Conservation (phyloP, 2,797 vertebrate species). For the Bovichtus diacanthus region DNA sequence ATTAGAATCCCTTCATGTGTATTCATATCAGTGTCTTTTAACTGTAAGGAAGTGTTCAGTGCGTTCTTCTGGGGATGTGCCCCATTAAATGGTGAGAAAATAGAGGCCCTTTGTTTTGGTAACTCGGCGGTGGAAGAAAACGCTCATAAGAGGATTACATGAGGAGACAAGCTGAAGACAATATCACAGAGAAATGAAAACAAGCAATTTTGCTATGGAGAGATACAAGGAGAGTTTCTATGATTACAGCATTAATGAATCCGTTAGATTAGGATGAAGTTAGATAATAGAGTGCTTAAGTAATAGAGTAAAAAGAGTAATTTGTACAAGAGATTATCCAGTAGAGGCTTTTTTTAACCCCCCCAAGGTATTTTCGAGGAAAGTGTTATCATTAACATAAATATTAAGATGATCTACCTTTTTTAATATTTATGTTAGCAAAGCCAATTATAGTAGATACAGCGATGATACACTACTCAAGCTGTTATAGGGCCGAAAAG, state of each 20-base stretch:
- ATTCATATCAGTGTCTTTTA: conserved; percentile 33
- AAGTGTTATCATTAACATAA: conserved; percentile 10
- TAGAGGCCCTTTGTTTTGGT: conserved; percentile 48
- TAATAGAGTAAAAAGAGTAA: neutral
- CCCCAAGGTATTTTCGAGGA: neutral
- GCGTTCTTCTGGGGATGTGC: conserved; percentile 41
- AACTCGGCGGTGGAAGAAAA: conserved; percentile 31
- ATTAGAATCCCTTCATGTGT: conserved; percentile 21
- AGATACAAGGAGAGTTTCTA: conserved; percentile 10
- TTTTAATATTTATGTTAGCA: conserved; percentile 8
- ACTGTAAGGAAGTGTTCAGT: conserved; percentile 16
- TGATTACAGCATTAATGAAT: conserved; percentile 36
- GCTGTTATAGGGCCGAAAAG: conserved; percentile 9
- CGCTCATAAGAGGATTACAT: conserved; percentile 65
- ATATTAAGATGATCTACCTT: conserved; percentile 19
- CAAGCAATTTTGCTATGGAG: conserved; percentile 22
- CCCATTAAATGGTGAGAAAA: conserved; percentile 48
- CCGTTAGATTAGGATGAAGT: conserved; percentile 41
- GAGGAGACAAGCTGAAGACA: conserved; percentile 56
- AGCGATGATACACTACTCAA: neutral
- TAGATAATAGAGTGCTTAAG: conserved; percentile 26
- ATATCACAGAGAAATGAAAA: conserved; percentile 45
- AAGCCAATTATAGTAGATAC: conserved; percentile 18
- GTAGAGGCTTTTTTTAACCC: neutral
- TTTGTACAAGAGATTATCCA: neutral